Evolutionary conservation across 2,888 invertebrate genomes (phyloP), one percentile per base, ranked within the genome.

Genomic region (Eudemis profundana): DNA sequence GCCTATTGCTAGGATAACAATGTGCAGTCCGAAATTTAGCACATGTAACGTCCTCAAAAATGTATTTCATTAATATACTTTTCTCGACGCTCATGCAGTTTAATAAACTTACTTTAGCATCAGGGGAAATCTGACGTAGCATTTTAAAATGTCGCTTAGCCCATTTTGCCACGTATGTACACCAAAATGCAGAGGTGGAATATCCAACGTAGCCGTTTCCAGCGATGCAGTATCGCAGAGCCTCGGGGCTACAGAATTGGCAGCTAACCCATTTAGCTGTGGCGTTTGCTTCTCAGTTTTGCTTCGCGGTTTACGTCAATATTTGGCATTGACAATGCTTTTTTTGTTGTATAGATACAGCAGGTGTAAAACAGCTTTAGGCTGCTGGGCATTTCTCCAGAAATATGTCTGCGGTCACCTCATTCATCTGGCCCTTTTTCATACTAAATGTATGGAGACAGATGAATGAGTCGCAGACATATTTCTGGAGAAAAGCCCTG

Each of bases 231-330:
- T 54, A 54, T 54, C 54, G 27, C 12, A 27, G 23, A 40, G 54
- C 54, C 54, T 12, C 12, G 40, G 36, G 42, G 23, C 15, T 17
- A 5, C 14, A 17, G 54, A 27, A 42, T 54, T 54, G 54, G 54
- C 54, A 54, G 23, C 40, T 42, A 54, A 42, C 54, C 27, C 27
- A 12, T 27, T 42, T 38, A 40, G 12, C 23, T 27, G 10, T 3
- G 54, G 54, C 40, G 38, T 53, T 53, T 23, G 40, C 54, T 54
- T 54, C n/a, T n/a, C 40, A 40, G 4, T 50, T 21, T 33, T 33
- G 33, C 33, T 33, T 2, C 8, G 33, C 10, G 40, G 40, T 54
- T 12, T 40, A 27, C 27, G 38, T 54, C 54, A 40, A 54, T 40
- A 40, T 54, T 54, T 40, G 38, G 12, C 53, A 27, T n/a, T n/a